Evolutionary conservation across 1,140 invertebrate genomes (phyloP).

Genomic region (Probaryconus sp.): DNA sequence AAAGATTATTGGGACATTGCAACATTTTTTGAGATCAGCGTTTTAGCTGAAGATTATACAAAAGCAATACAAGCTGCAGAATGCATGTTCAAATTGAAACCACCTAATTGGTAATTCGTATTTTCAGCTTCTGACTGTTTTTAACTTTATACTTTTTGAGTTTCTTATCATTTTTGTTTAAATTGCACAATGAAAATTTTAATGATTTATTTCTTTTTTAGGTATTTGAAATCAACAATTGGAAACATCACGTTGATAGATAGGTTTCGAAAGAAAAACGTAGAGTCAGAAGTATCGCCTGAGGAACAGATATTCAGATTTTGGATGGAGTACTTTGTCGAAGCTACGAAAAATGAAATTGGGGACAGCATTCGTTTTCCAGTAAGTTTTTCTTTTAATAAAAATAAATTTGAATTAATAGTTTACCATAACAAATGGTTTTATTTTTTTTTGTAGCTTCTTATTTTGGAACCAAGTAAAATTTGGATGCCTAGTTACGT

Average conservation of each 20-base stretch:
- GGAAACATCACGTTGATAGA: constrained; percentile 98
- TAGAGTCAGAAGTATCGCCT: constrained; percentile 83
- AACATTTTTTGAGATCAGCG: constrained; percentile 99
- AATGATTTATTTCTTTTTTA: constrained; percentile 59
- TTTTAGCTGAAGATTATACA: constrained; percentile 96
- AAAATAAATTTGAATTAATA: no score
- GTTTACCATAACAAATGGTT: no score
- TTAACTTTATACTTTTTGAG: no score
- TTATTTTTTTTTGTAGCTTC: constrained; percentile 82
- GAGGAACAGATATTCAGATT: constrained; percentile 96
- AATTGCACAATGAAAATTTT: not conserved
- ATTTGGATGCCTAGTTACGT: constrained; percentile 96
- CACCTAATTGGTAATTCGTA: constrained; percentile 91
- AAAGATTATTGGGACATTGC: constrained; percentile 99
- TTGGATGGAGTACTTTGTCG: constrained; percentile 99
- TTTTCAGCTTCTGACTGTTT: constrained; percentile 6
- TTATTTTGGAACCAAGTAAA: constrained; percentile 96
- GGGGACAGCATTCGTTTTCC: constrained; percentile 93
- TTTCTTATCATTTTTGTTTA: no score
- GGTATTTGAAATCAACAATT: constrained; percentile 98
- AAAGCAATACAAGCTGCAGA: constrained; percentile 99
- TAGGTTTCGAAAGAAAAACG: constrained; percentile 90
- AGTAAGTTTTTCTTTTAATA: constrained; percentile 80
- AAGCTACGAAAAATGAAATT: constrained; percentile 90
- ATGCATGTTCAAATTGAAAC: constrained; percentile 99